Percentiles rank a stretch among this genome's conserved stretches.
phyloP scores from a whole-genome alignment of 2,113 vertebrate species.

The Proterorhinus semilunaris region DNA sequence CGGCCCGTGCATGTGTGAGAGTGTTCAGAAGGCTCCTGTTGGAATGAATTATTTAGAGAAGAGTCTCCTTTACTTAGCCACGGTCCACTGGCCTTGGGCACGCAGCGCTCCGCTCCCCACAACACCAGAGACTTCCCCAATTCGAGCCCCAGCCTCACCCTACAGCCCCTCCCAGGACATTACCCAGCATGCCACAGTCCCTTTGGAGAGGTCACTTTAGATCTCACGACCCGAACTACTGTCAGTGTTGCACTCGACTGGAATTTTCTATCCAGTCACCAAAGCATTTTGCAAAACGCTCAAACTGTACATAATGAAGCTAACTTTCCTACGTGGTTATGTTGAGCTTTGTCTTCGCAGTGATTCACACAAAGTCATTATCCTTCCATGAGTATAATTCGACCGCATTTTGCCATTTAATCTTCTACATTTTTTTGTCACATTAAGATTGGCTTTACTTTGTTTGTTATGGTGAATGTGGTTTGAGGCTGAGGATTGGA shows the following conservation, averaged over 20 bases:
- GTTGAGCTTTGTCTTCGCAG: constrained; percentile 41
- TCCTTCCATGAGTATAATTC: neutral
- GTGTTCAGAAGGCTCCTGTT: constrained; percentile 52
- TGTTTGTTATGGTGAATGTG: neutral
- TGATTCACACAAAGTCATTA: constrained; percentile 26
- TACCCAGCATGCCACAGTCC: constrained; percentile 23
- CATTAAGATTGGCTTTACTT: neutral
- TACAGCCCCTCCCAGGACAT: constrained; percentile 11
- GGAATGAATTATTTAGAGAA: constrained; percentile 72
- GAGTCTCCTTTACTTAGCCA: constrained; percentile 74
- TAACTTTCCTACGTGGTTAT: too few species aligned
- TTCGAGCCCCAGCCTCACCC: constrained; percentile 45
- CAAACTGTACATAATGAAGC: constrained; percentile 9
- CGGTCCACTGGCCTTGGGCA: constrained; percentile 55
- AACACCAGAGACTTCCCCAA: constrained; percentile 58
- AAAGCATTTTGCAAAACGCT: constrained; percentile 13
- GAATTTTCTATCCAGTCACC: neutral
- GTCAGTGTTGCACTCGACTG: neutral
- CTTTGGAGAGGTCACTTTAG: constrained; percentile 11
- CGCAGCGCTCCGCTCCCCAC: constrained; percentile 51
- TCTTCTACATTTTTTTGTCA: neutral
- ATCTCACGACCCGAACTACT: neutral
- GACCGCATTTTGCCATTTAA: neutral
- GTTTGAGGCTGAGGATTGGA: neutral
- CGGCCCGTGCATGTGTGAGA: constrained; percentile 33